Percentiles rank a stretch among this genome's conserved stretches.
Conservation (phyloP, 2,888 invertebrate species). For the Dryobotodes eremita region DNA sequence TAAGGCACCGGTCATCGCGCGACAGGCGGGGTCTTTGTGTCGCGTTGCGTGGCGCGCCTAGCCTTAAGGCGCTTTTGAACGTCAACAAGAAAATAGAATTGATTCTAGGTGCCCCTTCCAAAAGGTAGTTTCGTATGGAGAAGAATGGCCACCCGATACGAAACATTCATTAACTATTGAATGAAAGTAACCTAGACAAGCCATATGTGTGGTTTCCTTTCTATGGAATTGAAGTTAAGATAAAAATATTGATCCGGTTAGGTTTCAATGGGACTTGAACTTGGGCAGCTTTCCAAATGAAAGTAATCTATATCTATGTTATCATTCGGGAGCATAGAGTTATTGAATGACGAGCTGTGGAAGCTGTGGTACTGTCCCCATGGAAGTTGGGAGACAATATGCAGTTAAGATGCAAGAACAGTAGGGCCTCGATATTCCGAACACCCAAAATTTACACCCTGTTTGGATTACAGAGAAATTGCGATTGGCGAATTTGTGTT, state of each 20-base stretch:
- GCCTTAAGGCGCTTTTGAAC: background rate
- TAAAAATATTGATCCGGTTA: constrained; percentile 55
- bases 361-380: background rate
- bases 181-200: constrained; percentile 37
- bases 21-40: no score
- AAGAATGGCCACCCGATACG: background rate
- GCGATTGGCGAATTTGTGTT: no score
- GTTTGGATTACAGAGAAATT: no score
- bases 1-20: no score
- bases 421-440: no score
- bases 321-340: constrained; percentile 19
- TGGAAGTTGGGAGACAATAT: background rate
- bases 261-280: constrained; percentile 24
- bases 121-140: background rate
- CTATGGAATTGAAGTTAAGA: constrained; percentile 37
- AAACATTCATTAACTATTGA: background rate
- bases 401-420: background rate
- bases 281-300: constrained; percentile 54
- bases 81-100: no score
- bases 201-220: constrained; percentile 42
- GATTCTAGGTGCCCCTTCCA: background rate
- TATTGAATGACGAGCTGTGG: constrained; percentile 9
- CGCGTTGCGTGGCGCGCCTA: no score
- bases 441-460: no score
- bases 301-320: constrained; percentile 18